phyloP scores from a whole-genome alignment of 2,888 invertebrate genomes.

The Drosophila fungiperda region DNA sequence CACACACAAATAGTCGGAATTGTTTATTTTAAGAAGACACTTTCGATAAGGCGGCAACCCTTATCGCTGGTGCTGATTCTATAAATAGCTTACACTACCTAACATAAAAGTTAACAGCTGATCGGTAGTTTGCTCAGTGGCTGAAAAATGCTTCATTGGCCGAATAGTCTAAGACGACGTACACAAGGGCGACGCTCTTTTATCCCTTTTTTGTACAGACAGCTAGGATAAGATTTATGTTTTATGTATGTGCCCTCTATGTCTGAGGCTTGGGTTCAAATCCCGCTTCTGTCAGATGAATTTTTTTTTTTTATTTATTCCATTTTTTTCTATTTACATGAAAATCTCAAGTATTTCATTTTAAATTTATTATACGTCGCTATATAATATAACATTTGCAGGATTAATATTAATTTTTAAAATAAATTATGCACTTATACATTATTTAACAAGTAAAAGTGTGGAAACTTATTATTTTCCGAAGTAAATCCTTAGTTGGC shows the following conservation, averaged over 20 bases:
- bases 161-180: neutral
- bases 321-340: neutral
- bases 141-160: neutral
- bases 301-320: neutral
- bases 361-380: neutral
- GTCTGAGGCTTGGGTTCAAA: conserved; percentile 46
- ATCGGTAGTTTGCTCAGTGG: conserved; percentile 10
- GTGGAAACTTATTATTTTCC: neutral
- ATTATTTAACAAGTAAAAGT: neutral
- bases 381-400: neutral
- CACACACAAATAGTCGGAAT: neutral
- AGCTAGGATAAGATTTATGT: neutral
- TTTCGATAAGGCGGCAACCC: too few species aligned
- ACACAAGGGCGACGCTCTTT: conserved; percentile 9
- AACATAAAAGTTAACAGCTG: conserved; percentile 9
- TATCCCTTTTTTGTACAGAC: too few species aligned
- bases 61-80: conserved; percentile 23
- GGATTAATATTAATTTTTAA: neutral
- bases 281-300: conserved; percentile 45
- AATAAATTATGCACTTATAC: neutral
- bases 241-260: conserved; percentile 51
- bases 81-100: conserved; percentile 30
- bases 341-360: neutral
- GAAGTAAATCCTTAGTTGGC: neutral
- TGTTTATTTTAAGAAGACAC: conserved; percentile 14